These are phyloP conservation scores for Aplysina aerophoba DNA, from an alignment of 37 sponge, comb jelly and placozoan genomes.

Conservation along the genomic window DNA sequence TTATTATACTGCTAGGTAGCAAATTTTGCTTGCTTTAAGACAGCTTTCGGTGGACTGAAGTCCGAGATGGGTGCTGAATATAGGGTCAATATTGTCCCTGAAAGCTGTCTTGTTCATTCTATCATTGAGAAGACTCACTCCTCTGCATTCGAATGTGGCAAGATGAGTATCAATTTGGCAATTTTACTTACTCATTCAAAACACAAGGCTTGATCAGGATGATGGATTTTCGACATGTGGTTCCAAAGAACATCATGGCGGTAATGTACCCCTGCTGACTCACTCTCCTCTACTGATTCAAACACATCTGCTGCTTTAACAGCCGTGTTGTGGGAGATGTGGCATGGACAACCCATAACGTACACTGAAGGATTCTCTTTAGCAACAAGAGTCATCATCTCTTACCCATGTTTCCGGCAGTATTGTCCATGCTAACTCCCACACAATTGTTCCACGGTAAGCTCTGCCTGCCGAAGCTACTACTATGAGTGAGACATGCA, in stretches of 20 bases:
- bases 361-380: slow-evolving; percentile 39
- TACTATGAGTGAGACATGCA: slow-evolving; percentile 52
- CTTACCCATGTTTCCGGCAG: slow-evolving; percentile 53
- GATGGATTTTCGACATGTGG: slow-evolving; percentile 25
- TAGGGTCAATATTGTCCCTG: slow-evolving; percentile 49
- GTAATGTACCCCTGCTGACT: background rate
- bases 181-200: slow-evolving; percentile 43
- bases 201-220: slow-evolving; percentile 37
- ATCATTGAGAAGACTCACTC: slow-evolving; percentile 36
- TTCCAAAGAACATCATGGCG: slow-evolving; percentile 48
- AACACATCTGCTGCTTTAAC: slow-evolving; percentile 34
- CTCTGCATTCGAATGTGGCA: slow-evolving; percentile 55
- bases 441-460: slow-evolving; percentile 54
- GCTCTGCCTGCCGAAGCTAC: slow-evolving; percentile 36
- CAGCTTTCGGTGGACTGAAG: slow-evolving; percentile 45
- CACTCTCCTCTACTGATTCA: slow-evolving; percentile 25
- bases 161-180: slow-evolving; percentile 40
- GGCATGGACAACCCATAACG: slow-evolving; percentile 56
- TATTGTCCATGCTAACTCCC: slow-evolving; percentile 49
- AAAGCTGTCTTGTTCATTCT: slow-evolving; percentile 51
- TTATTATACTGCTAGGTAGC: slow-evolving; percentile 52
- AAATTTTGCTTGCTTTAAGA: slow-evolving; percentile 47
- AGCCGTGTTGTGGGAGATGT: slow-evolving; percentile 54
- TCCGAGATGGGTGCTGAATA: background rate
- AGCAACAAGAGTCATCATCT: slow-evolving; percentile 47